Conservation (phyloP, 2,888 invertebrate species). For the Beris chalybata region DNA sequence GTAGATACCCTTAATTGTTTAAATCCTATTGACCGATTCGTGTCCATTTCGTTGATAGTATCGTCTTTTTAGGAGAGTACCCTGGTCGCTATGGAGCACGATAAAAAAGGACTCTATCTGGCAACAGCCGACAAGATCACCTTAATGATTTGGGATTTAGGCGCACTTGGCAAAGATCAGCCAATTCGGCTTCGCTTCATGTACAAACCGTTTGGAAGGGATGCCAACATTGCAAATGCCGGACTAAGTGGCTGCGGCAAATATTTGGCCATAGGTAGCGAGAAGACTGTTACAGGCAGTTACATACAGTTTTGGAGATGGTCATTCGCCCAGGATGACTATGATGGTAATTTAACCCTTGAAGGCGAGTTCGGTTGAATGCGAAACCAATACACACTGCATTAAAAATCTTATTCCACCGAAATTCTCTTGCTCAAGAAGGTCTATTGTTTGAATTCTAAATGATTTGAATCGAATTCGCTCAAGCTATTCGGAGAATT, state of each 20-base stretch:
- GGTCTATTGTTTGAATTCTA: no score
- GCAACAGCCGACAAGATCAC: constrained; percentile 24
- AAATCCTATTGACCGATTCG: no score
- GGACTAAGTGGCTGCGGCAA: constrained; percentile 32
- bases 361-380: no score
- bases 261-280: constrained; percentile 27
- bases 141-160: constrained; percentile 33
- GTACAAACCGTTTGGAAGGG: constrained; percentile 26
- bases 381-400: no score
- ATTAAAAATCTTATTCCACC: background rate
- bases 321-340: constrained; percentile 59
- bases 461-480: no score
- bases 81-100: constrained; percentile 14
- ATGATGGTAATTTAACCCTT: constrained; percentile 57
- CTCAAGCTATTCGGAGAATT: no score
- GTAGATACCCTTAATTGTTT: background rate
- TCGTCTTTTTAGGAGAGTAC: constrained; percentile 3
- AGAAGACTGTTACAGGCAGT: background rate
- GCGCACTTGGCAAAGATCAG: background rate
- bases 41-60: no score
- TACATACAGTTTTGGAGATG: constrained; percentile 65
- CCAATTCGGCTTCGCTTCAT: constrained; percentile 21
- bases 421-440: background rate
- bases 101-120: constrained; percentile 29
- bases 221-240: background rate